Conservation (phyloP, 2,113 vertebrate species). For the Gallinago undulata region DNA sequence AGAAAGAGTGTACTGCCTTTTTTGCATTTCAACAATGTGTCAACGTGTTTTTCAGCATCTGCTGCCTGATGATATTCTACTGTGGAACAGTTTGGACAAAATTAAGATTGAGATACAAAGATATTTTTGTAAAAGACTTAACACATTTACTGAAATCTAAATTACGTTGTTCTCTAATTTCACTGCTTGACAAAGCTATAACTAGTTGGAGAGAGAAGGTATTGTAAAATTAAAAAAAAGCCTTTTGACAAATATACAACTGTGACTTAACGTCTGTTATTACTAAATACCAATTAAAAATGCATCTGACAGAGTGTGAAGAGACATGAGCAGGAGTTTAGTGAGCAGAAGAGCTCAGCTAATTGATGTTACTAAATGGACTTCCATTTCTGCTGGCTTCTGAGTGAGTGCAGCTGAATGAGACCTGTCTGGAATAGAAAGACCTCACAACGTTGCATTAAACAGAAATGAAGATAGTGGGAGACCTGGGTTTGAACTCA, state of each 20-base stretch:
- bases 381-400: not conserved
- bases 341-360: not conserved
- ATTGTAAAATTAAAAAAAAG: not conserved
- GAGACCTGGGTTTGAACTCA: not conserved
- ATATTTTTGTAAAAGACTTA: not conserved
- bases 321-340: not conserved
- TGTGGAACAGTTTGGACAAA: not conserved
- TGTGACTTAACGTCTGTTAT: not conserved
- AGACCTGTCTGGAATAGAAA: not conserved
- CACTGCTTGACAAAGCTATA: not conserved
- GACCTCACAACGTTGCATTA: not conserved
- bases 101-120: not conserved
- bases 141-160: constrained; percentile 8
- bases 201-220: not conserved
- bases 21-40: not conserved
- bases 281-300: constrained; percentile 7
- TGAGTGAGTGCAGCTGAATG: not conserved
- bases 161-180: constrained; percentile 17
- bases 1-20: not conserved
- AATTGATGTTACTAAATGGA: not conserved
- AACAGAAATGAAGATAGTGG: not conserved
- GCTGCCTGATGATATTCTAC: not conserved
- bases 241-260: not conserved
- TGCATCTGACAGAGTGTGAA: not conserved
- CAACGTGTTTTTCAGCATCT: not conserved